Base-by-base conservation (phyloP, 2,888 invertebrate genomes). In the Pristionchus mayeri region DNA sequence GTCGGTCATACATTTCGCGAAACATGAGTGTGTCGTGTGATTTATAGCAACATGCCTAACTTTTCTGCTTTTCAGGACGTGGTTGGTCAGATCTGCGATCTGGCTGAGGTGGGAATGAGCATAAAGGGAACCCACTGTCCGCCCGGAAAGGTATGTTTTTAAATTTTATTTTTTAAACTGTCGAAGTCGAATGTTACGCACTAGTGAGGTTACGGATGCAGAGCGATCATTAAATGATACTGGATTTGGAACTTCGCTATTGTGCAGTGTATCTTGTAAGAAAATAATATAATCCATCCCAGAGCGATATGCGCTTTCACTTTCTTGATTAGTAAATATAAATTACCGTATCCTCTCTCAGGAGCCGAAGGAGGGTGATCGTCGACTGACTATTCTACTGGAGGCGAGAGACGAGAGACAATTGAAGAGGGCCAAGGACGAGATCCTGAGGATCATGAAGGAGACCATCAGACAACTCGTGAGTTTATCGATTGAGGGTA, bases 31-130 rank as follows among this genome's bases (percentile, higher is more conserved):
- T n/a, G n/a, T n/a, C n/a, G n/a, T n/a, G n/a, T 44, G 44, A 44
- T 44, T 44, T 44, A 9, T 44, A 9, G 44, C 13, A 44, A 44
- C 13, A 9, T 9, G 13, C 13, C 13, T 44, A 44, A 44, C 13
- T 44, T 44, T 13, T 34, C 16, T 30, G 18, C 16, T 88, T n/a
- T 90, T 18, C 94, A 96, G 95, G 99, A 99, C 94, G 98, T 98
- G 7, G 94, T 99, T 88, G 97, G 97, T 0, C 97, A 98, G 93
- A 98, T 99, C 91, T 97, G 97, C 79, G 99, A 99, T 93, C 98
- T 98, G 93, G 98, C 98, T 0, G 99, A 99, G 93, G 99, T 98
- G 0, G 99, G 99, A 54, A 96, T 99, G 87, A 98, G 98, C 0
- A 99, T 99, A 0, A 95, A 98, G 67, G 99, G 99, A n/a, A 98